Evolutionary conservation across 2,888 invertebrate genomes (phyloP).

Genomic region (Lepetodrilus schrolli): DNA sequence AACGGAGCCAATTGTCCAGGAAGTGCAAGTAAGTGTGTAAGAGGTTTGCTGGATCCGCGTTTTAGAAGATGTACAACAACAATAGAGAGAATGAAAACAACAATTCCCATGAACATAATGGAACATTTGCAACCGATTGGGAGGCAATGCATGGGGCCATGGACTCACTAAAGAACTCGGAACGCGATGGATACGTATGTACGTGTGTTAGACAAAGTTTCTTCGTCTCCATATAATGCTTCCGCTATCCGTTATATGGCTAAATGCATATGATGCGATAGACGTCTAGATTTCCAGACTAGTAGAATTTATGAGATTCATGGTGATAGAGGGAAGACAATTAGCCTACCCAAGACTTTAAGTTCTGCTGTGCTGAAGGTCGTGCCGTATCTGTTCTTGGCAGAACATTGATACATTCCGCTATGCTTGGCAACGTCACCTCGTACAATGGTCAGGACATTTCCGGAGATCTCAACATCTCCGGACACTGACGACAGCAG

Average conservation of each 20-base stretch:
- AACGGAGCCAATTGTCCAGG: no score
- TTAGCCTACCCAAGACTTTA: conserved; percentile 87
- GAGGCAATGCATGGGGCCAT: no score
- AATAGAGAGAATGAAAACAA: no score
- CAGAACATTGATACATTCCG: conserved; percentile 96
- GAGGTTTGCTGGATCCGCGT: no score
- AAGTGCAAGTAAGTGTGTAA: no score
- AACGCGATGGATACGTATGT: not conserved
- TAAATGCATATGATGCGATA: not conserved
- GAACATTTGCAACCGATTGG: no score
- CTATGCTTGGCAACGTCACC: conserved; percentile 80
- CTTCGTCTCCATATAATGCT: not conserved
- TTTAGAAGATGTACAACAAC: no score
- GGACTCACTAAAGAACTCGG: no score
- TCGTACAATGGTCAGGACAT: conserved; percentile 50
- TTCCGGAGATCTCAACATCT: conserved; percentile 42
- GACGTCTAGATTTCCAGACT: no score
- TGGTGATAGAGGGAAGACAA: no score
- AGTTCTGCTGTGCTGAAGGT: conserved; percentile 91
- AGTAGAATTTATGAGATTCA: no score
- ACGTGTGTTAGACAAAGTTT: not conserved
- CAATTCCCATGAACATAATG: no score
- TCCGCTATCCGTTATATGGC: not conserved
- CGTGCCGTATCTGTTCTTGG: conserved; percentile 89
- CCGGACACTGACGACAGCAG: conserved; percentile 38